Percentiles rank a stretch among this genome's conserved stretches.
Evolutionary conservation across 2,797 vertebrate species (phyloP).

Genomic region (Falco novaeseelandiae): DNA sequence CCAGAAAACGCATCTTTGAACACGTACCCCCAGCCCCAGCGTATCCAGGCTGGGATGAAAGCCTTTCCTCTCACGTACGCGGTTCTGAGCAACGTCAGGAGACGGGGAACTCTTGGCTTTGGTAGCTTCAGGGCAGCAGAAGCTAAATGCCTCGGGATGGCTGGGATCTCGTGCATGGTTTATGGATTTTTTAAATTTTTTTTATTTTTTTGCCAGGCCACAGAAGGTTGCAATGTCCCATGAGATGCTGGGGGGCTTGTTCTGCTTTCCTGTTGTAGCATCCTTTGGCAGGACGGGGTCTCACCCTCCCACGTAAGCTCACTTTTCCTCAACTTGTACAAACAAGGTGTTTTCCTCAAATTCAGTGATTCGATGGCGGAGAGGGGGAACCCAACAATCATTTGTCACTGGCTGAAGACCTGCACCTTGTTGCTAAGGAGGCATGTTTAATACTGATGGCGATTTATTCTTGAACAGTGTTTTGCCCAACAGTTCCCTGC

Average conservation of each 20-base stretch:
- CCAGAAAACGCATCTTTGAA: neutral
- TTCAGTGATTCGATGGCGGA: accelerated
- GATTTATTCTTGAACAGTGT: neutral
- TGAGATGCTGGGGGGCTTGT: neutral
- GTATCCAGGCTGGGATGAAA: neutral
- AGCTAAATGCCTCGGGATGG: neutral
- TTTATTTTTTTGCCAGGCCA: neutral
- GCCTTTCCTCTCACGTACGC: neutral
- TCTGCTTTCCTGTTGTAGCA: neutral
- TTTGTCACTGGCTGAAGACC: neutral
- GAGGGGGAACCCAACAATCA: neutral
- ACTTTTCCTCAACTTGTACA: neutral
- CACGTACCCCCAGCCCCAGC: accelerated
- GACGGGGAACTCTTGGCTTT: neutral
- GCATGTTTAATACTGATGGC: neutral
- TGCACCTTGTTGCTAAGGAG: neutral
- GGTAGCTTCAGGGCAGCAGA: neutral
- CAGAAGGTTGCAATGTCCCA: neutral
- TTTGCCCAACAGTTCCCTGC: neutral
- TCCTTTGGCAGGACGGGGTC: neutral
- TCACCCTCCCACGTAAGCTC: neutral
- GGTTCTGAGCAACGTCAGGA: neutral
- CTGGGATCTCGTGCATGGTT: neutral
- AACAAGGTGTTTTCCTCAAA: neutral
- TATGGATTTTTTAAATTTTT: neutral